Percentiles rank a stretch among this genome's conserved stretches.
Evolutionary conservation across 2,888 invertebrate genomes (phyloP).

Genomic region (Agriotes lineatus): DNA sequence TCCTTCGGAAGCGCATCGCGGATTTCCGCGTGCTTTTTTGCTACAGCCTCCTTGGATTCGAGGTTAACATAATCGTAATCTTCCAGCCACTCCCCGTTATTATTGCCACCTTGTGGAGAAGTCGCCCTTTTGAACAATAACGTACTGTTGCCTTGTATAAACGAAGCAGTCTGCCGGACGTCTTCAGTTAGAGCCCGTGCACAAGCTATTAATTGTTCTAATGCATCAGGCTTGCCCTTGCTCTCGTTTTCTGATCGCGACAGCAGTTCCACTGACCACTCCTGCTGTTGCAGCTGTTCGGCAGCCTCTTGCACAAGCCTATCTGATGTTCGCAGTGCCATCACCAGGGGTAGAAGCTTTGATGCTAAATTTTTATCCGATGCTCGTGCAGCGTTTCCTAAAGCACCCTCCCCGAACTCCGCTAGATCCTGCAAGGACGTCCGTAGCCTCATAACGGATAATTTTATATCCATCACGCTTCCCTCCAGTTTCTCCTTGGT

Average conservation of each 20-base stretch:
- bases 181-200: constrained; percentile 90
- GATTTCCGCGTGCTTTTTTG: constrained; percentile 80
- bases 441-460: constrained; percentile 81
- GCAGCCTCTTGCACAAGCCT: constrained; percentile 84
- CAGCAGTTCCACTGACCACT: constrained; percentile 74
- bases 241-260: constrained; percentile 60
- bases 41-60: constrained; percentile 79
- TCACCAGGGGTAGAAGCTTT: constrained; percentile 83
- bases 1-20: constrained; percentile 80
- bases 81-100: constrained; percentile 77
- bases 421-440: constrained; percentile 88
- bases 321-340: constrained; percentile 84
- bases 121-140: constrained; percentile 78
- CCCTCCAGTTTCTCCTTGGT: constrained; percentile 82
- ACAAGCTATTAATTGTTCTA: constrained; percentile 90
- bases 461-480: constrained; percentile 85
- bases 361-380: constrained; percentile 79
- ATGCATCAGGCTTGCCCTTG: constrained; percentile 79
- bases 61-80: constrained; percentile 94
- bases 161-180: constrained; percentile 89
- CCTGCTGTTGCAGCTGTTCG: constrained; percentile 78
- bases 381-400: constrained; percentile 87
- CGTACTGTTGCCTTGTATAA: constrained; percentile 89
- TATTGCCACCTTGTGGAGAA: constrained; percentile 60
- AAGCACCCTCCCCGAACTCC: constrained; percentile 88